Evolutionary conservation across 2,113 vertebrate genomes (phyloP), one percentile per base, ranked within the genome.

Genomic region (Macheiramphus alcinus): DNA sequence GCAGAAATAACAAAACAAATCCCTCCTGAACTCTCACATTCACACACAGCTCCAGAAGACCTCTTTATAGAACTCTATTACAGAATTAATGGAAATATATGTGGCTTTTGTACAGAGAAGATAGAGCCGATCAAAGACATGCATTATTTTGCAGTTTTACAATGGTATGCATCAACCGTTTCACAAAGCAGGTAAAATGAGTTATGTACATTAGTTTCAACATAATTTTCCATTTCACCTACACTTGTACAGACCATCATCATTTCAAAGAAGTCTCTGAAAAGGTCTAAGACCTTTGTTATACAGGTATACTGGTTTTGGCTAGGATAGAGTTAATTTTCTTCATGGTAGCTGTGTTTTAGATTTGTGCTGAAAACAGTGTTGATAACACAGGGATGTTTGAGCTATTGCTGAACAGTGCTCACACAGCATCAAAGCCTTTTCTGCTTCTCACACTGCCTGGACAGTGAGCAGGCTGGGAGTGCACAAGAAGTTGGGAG

Each of bases 391-490:
- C 20, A 80, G 47, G 16, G 50, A 40, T 29, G 6, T 34, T 79
- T 62, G 10, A 16, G 29, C 15, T 43, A 62, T 6, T n/a, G 27
- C 31, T 53, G 36, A 75, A 27, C 8, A 56, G 34, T 3, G 29
- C 75, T 75, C 14, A 65, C 16, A 34, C 11, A 59, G 16, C 10
- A 8, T 16, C 7, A n/a, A 55, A 6, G n/a, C 3, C 43, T 42
- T 45, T 71, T 21, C 62, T 75, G 71, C 31, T 56, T 10, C 75
- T 66, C 31, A 63, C 7, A 3, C 9, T 7, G 12, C 5, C 5
- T 16, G 22, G 10, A 10, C 43, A 62, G 61, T 0, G 1, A 66
- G 21, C 0, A 23, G 25, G 48, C 9, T 55, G 40, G 11, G 40
- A 10, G 18, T 31, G 22, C 26, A n/a, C 45, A 74, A 2, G 7